These are phyloP conservation scores for Austrolebias charrua DNA, from an alignment of 2,797 vertebrate species.

Conservation along the genomic window DNA sequence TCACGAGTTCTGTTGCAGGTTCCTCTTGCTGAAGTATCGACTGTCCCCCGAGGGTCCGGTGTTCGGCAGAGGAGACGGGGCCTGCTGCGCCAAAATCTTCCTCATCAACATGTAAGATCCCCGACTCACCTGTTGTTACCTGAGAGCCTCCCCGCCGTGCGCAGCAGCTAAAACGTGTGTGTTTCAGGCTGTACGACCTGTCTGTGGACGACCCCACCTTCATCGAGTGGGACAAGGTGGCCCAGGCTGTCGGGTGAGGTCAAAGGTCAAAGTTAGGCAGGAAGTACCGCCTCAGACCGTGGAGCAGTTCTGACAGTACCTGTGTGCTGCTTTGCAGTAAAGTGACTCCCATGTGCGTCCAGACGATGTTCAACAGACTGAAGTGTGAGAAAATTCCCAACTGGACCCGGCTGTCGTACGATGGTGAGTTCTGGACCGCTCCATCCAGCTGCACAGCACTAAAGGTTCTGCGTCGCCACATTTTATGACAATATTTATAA, in stretches of 20 bases:
- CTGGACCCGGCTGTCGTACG: slow-evolving; percentile 78
- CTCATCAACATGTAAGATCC: slow-evolving; percentile 71
- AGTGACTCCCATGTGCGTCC: slow-evolving; percentile 72
- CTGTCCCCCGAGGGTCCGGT: slow-evolving; percentile 19
- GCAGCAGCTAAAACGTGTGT: slow-evolving; percentile 2
- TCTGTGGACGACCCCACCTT: slow-evolving; percentile 76
- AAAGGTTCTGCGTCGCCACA: too few relatives aligned
- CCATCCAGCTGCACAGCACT: too few relatives aligned
- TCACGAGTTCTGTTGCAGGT: slow-evolving; percentile 53
- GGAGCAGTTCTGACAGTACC: not conserved
- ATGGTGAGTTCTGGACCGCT: slow-evolving; percentile 75
- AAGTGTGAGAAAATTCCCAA: slow-evolving; percentile 80
- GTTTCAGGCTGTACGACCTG: slow-evolving; percentile 79
- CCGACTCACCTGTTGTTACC: not conserved
- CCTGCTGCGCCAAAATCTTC: slow-evolving; percentile 51
- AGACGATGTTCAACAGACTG: slow-evolving; percentile 78
- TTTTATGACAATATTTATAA: too few relatives aligned
- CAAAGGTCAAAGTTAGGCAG: not conserved
- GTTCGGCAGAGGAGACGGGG: slow-evolving; percentile 8
- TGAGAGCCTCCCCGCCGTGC: too few relatives aligned
- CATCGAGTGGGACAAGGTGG: slow-evolving; percentile 85
- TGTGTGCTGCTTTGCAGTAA: slow-evolving; percentile 66
- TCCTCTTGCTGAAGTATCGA: slow-evolving; percentile 44
- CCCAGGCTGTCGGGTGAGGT: slow-evolving; percentile 81
- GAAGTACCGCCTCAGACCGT: not conserved